Percentiles rank a stretch among this genome's conserved stretches.
phyloP scores from a whole-genome alignment of 2,113 vertebrate genomes.

The Irena cyanogastra region DNA sequence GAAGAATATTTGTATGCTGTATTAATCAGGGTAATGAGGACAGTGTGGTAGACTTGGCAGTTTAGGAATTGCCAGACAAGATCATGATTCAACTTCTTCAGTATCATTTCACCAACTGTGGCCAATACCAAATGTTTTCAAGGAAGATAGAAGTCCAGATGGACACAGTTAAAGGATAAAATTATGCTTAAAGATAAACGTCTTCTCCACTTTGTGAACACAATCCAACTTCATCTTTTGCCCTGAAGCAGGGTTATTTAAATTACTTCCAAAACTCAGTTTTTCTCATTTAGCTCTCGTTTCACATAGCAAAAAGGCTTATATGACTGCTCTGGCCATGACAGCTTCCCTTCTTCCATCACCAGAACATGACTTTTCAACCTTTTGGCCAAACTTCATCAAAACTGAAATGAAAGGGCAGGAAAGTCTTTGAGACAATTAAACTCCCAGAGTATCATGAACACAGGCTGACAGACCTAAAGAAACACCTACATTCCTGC shows the following conservation, averaged over 20 bases:
- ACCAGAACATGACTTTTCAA: not conserved
- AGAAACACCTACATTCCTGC: not conserved
- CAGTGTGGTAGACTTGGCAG: not conserved
- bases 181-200: not conserved
- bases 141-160: not conserved
- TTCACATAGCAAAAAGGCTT: not conserved
- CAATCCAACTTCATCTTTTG: not conserved
- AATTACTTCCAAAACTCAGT: not conserved
- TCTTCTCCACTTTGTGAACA: not conserved
- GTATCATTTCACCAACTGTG: not conserved
- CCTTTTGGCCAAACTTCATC: not conserved
- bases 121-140: not conserved
- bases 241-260: not conserved
- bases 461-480: not conserved
- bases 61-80: not conserved
- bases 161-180: not conserved
- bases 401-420: not conserved
- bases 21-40: not conserved
- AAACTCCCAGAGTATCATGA: not conserved
- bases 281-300: constrained; percentile 1
- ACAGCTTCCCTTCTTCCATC: not conserved
- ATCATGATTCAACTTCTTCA: not conserved
- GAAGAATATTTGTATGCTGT: not conserved
- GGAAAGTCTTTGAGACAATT: not conserved
- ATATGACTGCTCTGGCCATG: not conserved